Evolutionary conservation across 2,888 invertebrate species (phyloP), one percentile per base, ranked within the genome.

Genomic region (Lycia hirtaria): DNA sequence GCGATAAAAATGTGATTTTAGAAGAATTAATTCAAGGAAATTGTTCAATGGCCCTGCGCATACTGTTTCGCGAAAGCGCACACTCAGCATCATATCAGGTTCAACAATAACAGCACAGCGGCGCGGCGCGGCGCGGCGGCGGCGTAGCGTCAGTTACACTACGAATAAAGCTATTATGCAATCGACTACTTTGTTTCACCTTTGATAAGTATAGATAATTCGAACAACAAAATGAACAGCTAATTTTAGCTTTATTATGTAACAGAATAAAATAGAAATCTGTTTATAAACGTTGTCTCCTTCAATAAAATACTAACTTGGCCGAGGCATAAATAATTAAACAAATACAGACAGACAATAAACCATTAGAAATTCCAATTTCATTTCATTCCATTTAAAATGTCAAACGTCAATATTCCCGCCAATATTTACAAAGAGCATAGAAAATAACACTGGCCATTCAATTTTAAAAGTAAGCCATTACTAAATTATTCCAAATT

Each of bases 401-500:
- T 22, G 1, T 7, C 35, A 35, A 6, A 33, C 33, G 47, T 35
- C 35, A 35, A 35, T 45, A 45, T 26, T 20, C 19, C 14, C 10
- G 20, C 28, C 24, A 35, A 43, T 33, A 33, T 20, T 37, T 52
- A 44, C 33, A 19, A n/a, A 6, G 10, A 33, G 20, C 22, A 17
- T 19, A 41, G 10, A 35, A 28, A 35, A 45, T 14, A 24, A 24
- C 4, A 26, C 47, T 24, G 19, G 35, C 37, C 38, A 44, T 56
- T 56, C 38, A 38, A 50, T 45, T 45, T 45, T 40, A 32, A 54
- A 54, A 56, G 7, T 30, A 47, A 47, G 32, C 30, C 14, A 53
- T 45, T 38, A 44, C 10, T 20, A 22, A 24, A 47, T 33, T 48
- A 55, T 65, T 65, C 58, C 47, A 60, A 62, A 54, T 54, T 60